Percentiles rank a stretch among this genome's conserved stretches.
phyloP scores from a whole-genome alignment of 2,888 invertebrate species.

The Tetramorium bicarinatum region DNA sequence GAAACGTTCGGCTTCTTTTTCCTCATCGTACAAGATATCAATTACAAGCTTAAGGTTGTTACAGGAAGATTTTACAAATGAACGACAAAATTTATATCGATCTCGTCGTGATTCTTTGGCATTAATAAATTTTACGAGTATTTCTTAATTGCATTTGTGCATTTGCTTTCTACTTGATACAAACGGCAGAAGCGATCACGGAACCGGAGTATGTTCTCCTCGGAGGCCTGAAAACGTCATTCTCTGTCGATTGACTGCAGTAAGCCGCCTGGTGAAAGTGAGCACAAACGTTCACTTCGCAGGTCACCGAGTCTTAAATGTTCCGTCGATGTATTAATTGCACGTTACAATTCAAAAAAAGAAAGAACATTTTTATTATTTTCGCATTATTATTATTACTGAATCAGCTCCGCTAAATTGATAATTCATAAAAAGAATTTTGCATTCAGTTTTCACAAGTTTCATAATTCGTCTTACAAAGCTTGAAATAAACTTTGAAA shows the following conservation, averaged over 20 bases:
- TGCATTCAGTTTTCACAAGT: not conserved
- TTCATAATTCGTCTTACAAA: not conserved
- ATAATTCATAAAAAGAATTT: not conserved
- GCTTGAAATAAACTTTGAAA: not conserved
- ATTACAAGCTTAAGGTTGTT: not conserved
- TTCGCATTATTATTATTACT: not conserved
- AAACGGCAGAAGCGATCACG: conserved; percentile 32
- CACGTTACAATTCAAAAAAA: conserved; percentile 5
- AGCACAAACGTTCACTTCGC: conserved; percentile 44
- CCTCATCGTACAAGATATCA: not conserved
- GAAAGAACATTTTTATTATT: not conserved
- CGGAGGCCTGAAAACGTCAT: conserved; percentile 68
- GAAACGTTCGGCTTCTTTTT: not conserved
- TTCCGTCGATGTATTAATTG: conserved; percentile 33
- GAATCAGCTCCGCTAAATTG: not conserved
- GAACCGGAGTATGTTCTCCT: conserved; percentile 11
- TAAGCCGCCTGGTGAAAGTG: conserved; percentile 60
- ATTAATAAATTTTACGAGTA: not conserved
- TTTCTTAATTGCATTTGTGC: not conserved
- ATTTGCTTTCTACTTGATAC: conserved; percentile 7
- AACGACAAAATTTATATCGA: not conserved
- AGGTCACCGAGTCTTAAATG: conserved; percentile 44
- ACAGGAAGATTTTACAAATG: not conserved
- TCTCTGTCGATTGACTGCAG: conserved; percentile 63
- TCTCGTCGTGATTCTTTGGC: not conserved